Conservation (phyloP, 2,888 invertebrate genomes). For the Cordylochernes scorpioides region DNA sequence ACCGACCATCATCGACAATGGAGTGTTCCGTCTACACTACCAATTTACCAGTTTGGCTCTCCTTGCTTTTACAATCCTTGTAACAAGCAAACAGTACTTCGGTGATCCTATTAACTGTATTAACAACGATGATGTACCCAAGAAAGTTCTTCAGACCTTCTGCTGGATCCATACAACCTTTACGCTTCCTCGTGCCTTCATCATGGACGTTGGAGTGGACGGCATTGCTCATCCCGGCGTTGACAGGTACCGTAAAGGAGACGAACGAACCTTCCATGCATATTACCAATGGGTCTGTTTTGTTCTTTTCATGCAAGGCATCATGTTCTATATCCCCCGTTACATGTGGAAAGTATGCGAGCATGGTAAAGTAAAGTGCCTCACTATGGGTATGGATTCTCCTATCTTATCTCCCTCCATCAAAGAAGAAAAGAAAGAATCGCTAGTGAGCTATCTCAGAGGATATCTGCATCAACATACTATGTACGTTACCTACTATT, state of each 20-base stretch:
- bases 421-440: constrained; percentile 7
- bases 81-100: constrained; percentile 13
- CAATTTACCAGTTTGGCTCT: too few species aligned
- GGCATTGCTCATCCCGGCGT: constrained; percentile 65
- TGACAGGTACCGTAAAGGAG: constrained; percentile 24
- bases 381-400: constrained; percentile 13
- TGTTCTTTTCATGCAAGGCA: constrained; percentile 20
- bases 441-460: constrained; percentile 14
- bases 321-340: constrained; percentile 19
- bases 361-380: constrained; percentile 16
- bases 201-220: constrained; percentile 46
- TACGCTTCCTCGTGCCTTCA: constrained; percentile 53
- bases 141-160: constrained; percentile 35
- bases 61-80: constrained; percentile 30
- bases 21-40: too few species aligned
- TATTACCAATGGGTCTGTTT: constrained; percentile 23
- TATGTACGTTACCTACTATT: constrained; percentile 32
- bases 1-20: too few species aligned
- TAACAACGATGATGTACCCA: constrained; percentile 32
- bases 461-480: constrained; percentile 34
- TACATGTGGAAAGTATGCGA: constrained; percentile 20
- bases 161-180: constrained; percentile 91
- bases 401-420: constrained; percentile 12
- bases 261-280: constrained; percentile 17
- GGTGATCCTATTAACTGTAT: constrained; percentile 16